Evolutionary conservation across 2,797 vertebrate genomes (phyloP).

Genomic region (Morus bassanus): DNA sequence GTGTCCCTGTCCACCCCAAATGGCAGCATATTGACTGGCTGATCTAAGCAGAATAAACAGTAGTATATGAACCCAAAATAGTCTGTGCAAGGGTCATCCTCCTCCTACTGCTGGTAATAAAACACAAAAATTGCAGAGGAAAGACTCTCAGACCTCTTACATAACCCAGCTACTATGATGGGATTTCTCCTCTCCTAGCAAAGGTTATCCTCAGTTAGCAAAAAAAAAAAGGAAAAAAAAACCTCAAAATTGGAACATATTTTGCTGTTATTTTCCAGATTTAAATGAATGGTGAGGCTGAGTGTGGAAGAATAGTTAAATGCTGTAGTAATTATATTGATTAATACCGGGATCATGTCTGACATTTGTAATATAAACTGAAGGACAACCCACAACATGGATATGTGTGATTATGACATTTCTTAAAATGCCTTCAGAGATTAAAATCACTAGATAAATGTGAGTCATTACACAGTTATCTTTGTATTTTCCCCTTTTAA

Average conservation of each 20-base stretch:
- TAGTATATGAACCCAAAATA: not conserved
- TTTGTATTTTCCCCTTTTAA: not conserved
- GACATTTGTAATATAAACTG: conserved; percentile 59
- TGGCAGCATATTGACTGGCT: not conserved
- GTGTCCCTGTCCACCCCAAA: not conserved
- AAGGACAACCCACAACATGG: conserved; percentile 35
- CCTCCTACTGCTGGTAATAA: not conserved
- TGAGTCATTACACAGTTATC: not conserved
- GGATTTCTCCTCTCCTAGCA: not conserved
- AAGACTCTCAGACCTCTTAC: not conserved
- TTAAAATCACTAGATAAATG: conserved; percentile 35
- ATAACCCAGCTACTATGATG: not conserved
- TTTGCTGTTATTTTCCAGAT: conserved; percentile 25
- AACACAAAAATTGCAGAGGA: not conserved
- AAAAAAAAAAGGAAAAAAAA: not conserved
- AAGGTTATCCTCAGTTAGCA: not conserved
- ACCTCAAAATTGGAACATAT: not conserved
- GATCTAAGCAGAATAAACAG: not conserved
- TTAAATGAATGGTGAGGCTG: conserved; percentile 11
- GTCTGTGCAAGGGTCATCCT: not conserved
- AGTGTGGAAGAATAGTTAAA: conserved; percentile 54
- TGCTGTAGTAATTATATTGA: conserved; percentile 47
- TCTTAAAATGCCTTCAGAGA: conserved; percentile 13
- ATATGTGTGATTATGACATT: conserved; percentile 33
- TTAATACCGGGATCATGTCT: conserved; percentile 49